Evolutionary conservation across 1,140 invertebrate genomes (phyloP), one percentile per base, ranked within the genome.

Genomic region (Drosophila gunungcola): DNA sequence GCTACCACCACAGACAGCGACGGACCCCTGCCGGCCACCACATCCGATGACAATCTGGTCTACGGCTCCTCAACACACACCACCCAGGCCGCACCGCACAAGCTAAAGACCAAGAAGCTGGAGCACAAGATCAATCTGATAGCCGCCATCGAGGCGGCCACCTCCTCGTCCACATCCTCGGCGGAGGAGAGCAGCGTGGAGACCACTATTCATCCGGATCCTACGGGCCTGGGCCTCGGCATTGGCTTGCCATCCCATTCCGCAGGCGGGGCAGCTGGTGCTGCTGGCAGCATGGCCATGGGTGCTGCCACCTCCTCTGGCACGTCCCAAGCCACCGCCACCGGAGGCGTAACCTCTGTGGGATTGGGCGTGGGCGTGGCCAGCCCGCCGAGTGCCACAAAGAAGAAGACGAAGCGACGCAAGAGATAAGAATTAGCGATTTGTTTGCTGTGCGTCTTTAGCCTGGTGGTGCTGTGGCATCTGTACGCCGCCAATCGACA

Each of bases 371-470:
- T 67, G 43, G 61, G 57, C 56, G 61, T 63, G 29, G n/a, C 51
- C 25, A 60, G 60, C 29, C 90, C 73, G 79, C 75, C 76, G 77
- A 82, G 91, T 91, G 81, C 68, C 53, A 72, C 77, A 81, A 92
- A 92, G 74, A 92, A 92, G 78, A 92, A 92, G 80, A 90, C 81
- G 0, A 92, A 92, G 58, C 76, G 86, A 6, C 91, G 91, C 55
- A 92, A 92, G 54, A 92, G 91, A 92, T 92, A 92, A 92, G 91
- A 92, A 90, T 92, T 92, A 92, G 90, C 82, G 54, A 89, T 92
- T 61, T 92, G 86, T 91, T 91, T 92, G 90, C 79, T 92, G 90
- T 92, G 86, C 80, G 80, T 92, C 63, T 91, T 91, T 72, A 90
- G 91, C 82, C 65, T 92, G 36, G 73, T 91, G 57, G 76, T 91